A percentile compares a stretch with the other conserved stretches of the same genome.
Evolutionary conservation across 2,113 vertebrate genomes (phyloP).

Genomic region (Lophura nycthemera): DNA sequence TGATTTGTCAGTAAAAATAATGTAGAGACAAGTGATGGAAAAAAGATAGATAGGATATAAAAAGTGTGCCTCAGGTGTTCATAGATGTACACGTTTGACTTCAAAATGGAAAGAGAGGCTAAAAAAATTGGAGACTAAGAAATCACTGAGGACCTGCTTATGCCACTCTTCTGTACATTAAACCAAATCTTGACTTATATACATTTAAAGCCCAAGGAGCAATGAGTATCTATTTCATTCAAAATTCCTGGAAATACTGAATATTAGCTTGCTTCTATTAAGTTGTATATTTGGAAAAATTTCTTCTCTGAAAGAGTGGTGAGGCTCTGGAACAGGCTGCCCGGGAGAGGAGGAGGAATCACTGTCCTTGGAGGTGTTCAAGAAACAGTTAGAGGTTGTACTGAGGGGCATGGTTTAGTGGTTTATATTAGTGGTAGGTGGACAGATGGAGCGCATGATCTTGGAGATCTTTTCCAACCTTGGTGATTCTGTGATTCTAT

Average conservation of each 20-base stretch:
- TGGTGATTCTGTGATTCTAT: too few species aligned
- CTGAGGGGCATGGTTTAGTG: too few species aligned
- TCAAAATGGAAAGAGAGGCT: neutral
- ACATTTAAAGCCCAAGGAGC: neutral
- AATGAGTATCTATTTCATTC: neutral
- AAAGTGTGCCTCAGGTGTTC: neutral
- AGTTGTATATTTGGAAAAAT: too few species aligned
- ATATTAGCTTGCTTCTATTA: neutral
- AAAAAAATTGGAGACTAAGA: neutral
- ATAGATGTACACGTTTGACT: neutral
- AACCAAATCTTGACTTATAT: neutral
- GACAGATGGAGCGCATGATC: too few species aligned
- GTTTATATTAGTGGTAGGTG: too few species aligned
- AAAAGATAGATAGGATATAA: neutral
- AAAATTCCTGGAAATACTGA: neutral
- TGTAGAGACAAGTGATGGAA: neutral
- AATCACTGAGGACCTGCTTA: neutral
- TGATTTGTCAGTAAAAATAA: slow-evolving; percentile 19
- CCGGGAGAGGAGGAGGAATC: too few species aligned
- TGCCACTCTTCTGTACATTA: neutral
- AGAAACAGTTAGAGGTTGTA: too few species aligned
- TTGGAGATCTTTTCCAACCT: too few species aligned
- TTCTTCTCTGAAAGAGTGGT: too few species aligned
- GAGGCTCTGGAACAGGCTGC: too few species aligned
- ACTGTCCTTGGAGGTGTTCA: too few species aligned